Percentiles rank a stretch among this genome's conserved stretches.
These are phyloP conservation scores for Antrozous pallidus DNA, from an alignment of 2,797 vertebrate species.

Conservation along the genomic window DNA sequence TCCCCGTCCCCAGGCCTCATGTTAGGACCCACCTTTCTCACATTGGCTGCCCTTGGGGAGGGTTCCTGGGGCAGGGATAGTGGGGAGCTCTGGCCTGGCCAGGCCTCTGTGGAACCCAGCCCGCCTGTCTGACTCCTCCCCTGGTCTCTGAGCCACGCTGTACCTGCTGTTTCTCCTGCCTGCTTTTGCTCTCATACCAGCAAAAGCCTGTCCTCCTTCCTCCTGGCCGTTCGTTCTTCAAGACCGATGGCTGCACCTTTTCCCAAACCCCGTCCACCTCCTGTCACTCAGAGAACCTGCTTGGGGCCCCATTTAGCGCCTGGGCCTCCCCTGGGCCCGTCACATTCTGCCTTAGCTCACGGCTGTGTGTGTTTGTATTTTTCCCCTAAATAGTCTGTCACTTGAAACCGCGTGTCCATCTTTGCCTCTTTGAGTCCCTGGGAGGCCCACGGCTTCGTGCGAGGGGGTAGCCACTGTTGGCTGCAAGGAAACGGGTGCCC, in stretches of 20 bases:
- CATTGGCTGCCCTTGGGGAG: background rate
- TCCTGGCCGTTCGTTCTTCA: background rate
- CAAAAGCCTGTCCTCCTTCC: background rate
- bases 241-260: background rate
- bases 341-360: background rate
- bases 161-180: background rate
- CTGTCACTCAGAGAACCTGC: background rate
- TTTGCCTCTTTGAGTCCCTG: background rate
- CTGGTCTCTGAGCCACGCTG: background rate
- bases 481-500: background rate
- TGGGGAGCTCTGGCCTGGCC: background rate
- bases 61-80: no score
- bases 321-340: background rate
- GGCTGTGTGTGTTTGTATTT: background rate
- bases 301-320: background rate
- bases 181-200: background rate
- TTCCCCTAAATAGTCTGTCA: background rate
- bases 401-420: background rate
- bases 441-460: background rate
- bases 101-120: background rate
- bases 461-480: background rate
- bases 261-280: background rate
- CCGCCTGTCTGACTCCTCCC: background rate
- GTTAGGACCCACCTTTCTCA: background rate
- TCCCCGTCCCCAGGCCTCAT: no score